Conservation (phyloP, 2,888 invertebrate genomes). For the Cephus nigrinus region DNA sequence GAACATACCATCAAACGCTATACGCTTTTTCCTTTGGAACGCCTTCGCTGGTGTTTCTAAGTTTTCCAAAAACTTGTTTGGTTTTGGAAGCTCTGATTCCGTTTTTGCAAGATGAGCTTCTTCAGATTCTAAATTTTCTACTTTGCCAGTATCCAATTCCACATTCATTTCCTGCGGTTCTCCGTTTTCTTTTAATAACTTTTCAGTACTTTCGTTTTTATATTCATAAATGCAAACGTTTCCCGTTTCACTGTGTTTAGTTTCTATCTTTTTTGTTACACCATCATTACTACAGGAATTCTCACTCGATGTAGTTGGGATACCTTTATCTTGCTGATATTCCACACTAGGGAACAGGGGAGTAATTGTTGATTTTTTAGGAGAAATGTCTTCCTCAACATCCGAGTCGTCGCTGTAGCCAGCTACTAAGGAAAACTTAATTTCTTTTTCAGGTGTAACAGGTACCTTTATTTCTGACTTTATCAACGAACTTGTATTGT, state of each 20-base stretch:
- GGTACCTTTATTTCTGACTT: slow-evolving; percentile 7
- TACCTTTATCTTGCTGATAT: slow-evolving; percentile 39
- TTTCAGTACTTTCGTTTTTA: slow-evolving; percentile 19
- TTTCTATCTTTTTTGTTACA: slow-evolving; percentile 38
- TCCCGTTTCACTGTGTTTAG: slow-evolving; percentile 35
- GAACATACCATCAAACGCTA: slow-evolving; percentile 63
- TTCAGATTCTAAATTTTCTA: slow-evolving; percentile 30
- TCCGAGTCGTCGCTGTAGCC: slow-evolving; percentile 71
- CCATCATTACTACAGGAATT: slow-evolving; percentile 11
- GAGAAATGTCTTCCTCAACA: slow-evolving; percentile 58
- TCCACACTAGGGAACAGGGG: slow-evolving; percentile 68
- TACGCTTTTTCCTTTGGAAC: slow-evolving; percentile 70
- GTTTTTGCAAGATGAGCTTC: slow-evolving; percentile 16
- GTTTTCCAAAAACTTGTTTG: slow-evolving; percentile 57
- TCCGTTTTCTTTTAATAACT: slow-evolving; percentile 10
- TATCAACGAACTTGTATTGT: background rate
- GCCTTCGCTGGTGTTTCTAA: slow-evolving; percentile 63
- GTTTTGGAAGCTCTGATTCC: slow-evolving; percentile 32
- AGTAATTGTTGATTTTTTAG: slow-evolving; percentile 48
- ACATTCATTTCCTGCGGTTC: slow-evolving; percentile 28
- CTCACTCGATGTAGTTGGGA: slow-evolving; percentile 12
- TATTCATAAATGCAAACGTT: slow-evolving; percentile 46
- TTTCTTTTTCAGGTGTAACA: background rate
- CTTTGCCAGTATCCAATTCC: slow-evolving; percentile 17
- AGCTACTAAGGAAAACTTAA: slow-evolving; percentile 68